phyloP scores from a whole-genome alignment of 1,140 invertebrate genomes.

The Bicyclus anynana region DNA sequence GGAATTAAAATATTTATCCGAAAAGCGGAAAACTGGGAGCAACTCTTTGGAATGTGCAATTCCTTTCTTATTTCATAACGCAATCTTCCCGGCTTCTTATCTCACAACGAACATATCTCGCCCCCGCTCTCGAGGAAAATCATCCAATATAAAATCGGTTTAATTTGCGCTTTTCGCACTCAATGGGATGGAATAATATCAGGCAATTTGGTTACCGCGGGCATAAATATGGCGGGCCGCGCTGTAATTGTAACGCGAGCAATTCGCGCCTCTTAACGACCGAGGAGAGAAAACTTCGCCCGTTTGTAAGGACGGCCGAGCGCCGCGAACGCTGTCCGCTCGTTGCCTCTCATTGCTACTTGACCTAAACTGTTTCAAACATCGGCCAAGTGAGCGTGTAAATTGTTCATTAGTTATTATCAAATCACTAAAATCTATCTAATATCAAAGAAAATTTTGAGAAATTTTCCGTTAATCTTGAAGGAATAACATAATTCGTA shows the following conservation, averaged over 20 bases:
- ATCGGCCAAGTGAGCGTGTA: no score
- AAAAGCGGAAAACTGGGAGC: conserved; percentile 43
- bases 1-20: conserved; percentile 53
- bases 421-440: no score
- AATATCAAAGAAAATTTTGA: no score
- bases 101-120: conserved; percentile 72
- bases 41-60: conserved; percentile 72
- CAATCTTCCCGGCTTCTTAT: conserved; percentile 72
- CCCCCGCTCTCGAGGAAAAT: conserved; percentile 71
- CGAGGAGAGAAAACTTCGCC: conserved; percentile 66
- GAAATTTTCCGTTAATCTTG: no score
- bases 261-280: conserved; percentile 75
- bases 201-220: conserved; percentile 76
- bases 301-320: conserved; percentile 55
- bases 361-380: neutral
- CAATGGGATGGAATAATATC: conserved; percentile 77
- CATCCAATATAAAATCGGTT: conserved; percentile 77
- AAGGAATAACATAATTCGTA: no score
- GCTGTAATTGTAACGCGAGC: conserved; percentile 74
- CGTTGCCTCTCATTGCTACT: conserved; percentile 20
- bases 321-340: conserved; percentile 19
- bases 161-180: conserved; percentile 77
- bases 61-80: conserved; percentile 76
- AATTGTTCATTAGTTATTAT: no score
- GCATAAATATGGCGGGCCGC: conserved; percentile 74